A percentile compares a stretch with the other conserved stretches of the same genome.
These are phyloP conservation scores for Chaetodon trifascialis DNA, from an alignment of 2,113 vertebrate genomes.

Conservation along the genomic window DNA sequence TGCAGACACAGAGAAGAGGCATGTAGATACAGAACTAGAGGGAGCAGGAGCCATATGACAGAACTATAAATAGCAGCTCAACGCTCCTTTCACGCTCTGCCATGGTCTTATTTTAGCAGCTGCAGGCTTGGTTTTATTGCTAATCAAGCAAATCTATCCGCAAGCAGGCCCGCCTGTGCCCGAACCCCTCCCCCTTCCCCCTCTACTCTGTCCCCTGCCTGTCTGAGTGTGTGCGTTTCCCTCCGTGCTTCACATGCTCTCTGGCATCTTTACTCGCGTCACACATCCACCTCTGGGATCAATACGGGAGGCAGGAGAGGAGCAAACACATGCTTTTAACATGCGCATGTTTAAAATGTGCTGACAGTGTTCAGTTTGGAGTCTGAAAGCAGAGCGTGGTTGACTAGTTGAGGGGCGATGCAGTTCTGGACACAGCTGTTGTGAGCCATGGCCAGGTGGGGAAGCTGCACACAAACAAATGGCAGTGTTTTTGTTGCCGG, in stretches of 20 bases:
- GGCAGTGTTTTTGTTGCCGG: slow-evolving; percentile 24
- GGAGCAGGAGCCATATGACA: slow-evolving; percentile 21
- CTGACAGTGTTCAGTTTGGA: slow-evolving; percentile 36
- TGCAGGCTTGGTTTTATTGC: slow-evolving; percentile 57
- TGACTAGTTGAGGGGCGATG: neutral
- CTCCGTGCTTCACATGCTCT: slow-evolving; percentile 1
- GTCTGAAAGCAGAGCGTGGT: neutral
- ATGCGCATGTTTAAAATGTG: slow-evolving; percentile 6
- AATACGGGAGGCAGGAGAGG: slow-evolving; percentile 48
- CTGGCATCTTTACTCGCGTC: slow-evolving; percentile 11
- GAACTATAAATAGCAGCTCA: slow-evolving; percentile 69
- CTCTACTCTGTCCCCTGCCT: neutral
- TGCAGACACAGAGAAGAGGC: slow-evolving; percentile 52
- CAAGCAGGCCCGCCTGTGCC: slow-evolving; percentile 13
- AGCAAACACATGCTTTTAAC: slow-evolving; percentile 25
- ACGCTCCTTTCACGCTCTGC: slow-evolving; percentile 26
- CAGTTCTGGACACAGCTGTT: slow-evolving; percentile 20
- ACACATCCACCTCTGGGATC: slow-evolving; percentile 61
- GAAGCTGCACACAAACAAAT: slow-evolving; percentile 34
- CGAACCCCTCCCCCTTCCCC: neutral
- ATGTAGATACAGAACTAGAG: slow-evolving; percentile 27
- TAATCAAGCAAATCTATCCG: slow-evolving; percentile 60
- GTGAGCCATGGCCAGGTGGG: neutral
- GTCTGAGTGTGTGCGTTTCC: neutral
- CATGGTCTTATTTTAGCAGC: slow-evolving; percentile 61